These are phyloP conservation scores for Drosophila robusta DNA, from an alignment of 2,888 invertebrate genomes.

Conservation along the genomic window DNA sequence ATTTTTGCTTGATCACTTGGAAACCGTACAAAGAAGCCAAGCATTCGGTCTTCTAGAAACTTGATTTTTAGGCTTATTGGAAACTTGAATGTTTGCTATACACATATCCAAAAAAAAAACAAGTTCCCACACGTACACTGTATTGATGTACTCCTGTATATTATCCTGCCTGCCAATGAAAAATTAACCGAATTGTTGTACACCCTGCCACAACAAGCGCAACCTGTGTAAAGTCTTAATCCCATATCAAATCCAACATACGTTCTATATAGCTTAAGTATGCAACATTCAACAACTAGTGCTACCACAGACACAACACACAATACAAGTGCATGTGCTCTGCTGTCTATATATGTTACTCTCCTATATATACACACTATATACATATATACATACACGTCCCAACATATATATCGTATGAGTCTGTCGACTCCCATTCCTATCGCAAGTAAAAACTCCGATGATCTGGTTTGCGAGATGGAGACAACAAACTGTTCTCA, in stretches of 20 bases:
- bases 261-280: constrained; percentile 11
- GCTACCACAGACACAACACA: constrained; percentile 12
- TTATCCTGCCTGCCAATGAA: constrained; percentile 59
- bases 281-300: constrained; percentile 20
- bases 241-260: constrained; percentile 35
- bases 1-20: constrained; percentile 54
- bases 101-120: constrained; percentile 12
- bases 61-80: constrained; percentile 39
- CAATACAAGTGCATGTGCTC: constrained; percentile 61
- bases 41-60: constrained; percentile 59
- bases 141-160: constrained; percentile 34
- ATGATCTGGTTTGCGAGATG: constrained; percentile 33
- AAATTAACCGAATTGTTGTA: constrained; percentile 68
- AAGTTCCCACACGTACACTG: constrained; percentile 15
- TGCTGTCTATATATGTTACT: constrained; percentile 43
- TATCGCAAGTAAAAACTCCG: constrained; percentile 35
- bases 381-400: background rate
- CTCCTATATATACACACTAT: constrained; percentile 13
- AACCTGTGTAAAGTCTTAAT: constrained; percentile 60
- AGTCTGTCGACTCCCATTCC: constrained; percentile 4
- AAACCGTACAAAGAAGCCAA: constrained; percentile 47
- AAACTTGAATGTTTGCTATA: constrained; percentile 54
- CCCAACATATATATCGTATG: constrained; percentile 6
- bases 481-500: constrained; percentile 1
- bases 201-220: constrained; percentile 53